phyloP scores from a whole-genome alignment of 2,113 vertebrate genomes.

The Eulemur rufifrons region DNA sequence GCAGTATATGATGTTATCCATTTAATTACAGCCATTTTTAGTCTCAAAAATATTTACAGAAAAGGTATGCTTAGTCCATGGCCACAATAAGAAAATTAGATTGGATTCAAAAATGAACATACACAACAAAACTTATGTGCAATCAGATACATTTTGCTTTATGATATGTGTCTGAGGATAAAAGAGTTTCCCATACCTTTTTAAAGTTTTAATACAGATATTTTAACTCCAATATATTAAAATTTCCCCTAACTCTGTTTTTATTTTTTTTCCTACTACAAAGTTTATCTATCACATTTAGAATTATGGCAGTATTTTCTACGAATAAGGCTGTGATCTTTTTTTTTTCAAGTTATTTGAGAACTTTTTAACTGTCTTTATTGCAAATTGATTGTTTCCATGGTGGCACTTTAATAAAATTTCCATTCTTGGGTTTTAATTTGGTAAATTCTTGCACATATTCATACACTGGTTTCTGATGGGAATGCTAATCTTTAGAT shows the following conservation, averaged over 20 bases:
- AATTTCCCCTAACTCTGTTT: rapidly evolving
- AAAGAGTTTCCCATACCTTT: neutral
- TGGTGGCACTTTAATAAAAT: neutral
- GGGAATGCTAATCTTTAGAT: neutral
- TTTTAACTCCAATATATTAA: neutral
- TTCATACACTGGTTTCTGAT: neutral
- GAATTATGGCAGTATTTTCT: neutral
- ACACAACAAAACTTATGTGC: neutral
- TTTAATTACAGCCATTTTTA: conserved; percentile 59
- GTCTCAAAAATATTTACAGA: neutral
- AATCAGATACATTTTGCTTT: neutral
- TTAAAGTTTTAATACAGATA: neutral
- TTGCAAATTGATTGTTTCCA: neutral
- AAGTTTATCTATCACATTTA: neutral
- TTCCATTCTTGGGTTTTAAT: neutral
- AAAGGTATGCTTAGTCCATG: neutral
- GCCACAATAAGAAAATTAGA: neutral
- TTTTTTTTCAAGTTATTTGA: neutral
- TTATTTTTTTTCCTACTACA: neutral
- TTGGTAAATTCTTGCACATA: neutral
- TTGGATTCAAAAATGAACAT: neutral
- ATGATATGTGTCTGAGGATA: neutral
- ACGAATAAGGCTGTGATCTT: neutral
- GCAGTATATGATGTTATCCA: conserved; percentile 54
- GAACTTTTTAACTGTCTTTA: neutral